These are phyloP conservation scores for Pycnonotus jocosus DNA, from an alignment of 2,113 vertebrate species.

Conservation along the genomic window DNA sequence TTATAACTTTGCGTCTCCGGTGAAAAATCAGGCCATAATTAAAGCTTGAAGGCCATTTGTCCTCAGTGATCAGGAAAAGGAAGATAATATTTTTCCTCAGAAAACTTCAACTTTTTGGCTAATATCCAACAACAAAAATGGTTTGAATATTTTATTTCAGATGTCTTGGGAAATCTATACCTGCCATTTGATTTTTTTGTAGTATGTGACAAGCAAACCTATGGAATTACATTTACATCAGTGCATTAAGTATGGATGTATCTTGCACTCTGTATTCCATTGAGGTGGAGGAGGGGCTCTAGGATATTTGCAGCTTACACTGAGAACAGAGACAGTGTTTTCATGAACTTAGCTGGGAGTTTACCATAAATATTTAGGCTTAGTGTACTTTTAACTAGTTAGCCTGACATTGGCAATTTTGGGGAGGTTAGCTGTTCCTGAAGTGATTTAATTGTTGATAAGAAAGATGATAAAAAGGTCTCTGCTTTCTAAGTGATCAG, in stretches of 20 bases:
- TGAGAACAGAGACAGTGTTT: not conserved
- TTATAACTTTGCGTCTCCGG: not conserved
- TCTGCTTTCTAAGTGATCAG: not conserved
- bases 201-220: not conserved
- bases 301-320: not conserved
- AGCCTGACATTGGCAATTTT: not conserved
- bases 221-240: not conserved
- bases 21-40: not conserved
- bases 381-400: not conserved
- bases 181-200: not conserved
- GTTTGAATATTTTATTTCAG: not conserved
- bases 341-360: not conserved
- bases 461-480: not conserved
- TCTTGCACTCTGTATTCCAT: not conserved
- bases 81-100: not conserved
- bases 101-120: not conserved
- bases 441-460: not conserved
- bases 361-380: not conserved
- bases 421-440: not conserved
- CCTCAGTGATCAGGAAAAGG: not conserved
- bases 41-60: not conserved
- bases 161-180: not conserved
- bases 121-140: not conserved
- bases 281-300: not conserved
- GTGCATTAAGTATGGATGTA: not conserved